These are phyloP conservation scores for Steinernema scapterisci DNA, from an alignment of 2,888 invertebrate genomes.

Conservation along the genomic window DNA sequence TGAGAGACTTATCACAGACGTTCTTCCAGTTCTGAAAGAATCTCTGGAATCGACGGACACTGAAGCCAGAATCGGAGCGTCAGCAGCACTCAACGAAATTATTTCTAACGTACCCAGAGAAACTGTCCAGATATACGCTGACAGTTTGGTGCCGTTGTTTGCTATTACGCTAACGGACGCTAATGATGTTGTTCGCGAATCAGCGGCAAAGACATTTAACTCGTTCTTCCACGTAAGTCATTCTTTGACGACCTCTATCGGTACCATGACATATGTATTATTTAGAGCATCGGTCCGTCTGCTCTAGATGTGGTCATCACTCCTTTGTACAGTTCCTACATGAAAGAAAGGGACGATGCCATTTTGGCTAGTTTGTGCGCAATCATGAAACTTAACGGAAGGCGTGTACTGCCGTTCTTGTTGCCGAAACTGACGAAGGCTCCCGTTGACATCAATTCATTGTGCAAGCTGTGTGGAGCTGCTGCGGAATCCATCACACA, in stretches of 20 bases:
- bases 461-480: constrained; percentile 89
- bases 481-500: constrained; percentile 79
- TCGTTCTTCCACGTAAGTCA: constrained; percentile 79
- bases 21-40: constrained; percentile 92
- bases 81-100: constrained; percentile 93
- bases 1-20: constrained; percentile 94
- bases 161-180: constrained; percentile 84
- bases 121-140: constrained; percentile 78
- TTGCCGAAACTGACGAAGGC: constrained; percentile 84
- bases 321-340: constrained; percentile 78
- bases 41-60: constrained; percentile 82
- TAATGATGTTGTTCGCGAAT: constrained; percentile 75
- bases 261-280: no score
- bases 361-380: constrained; percentile 93
- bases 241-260: not conserved
- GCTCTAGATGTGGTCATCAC: constrained; percentile 94
- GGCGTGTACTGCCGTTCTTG: constrained; percentile 77
- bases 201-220: constrained; percentile 95
- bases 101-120: constrained; percentile 83
- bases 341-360: constrained; percentile 77
- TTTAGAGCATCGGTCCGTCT: constrained; percentile 81
- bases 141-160: constrained; percentile 89
- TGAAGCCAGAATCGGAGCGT: constrained; percentile 96
- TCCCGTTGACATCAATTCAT: constrained; percentile 84
- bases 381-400: constrained; percentile 93